These are phyloP conservation scores for Laticauda laticaudata DNA, from an alignment of 2,113 vertebrate genomes.

Conservation along the genomic window DNA sequence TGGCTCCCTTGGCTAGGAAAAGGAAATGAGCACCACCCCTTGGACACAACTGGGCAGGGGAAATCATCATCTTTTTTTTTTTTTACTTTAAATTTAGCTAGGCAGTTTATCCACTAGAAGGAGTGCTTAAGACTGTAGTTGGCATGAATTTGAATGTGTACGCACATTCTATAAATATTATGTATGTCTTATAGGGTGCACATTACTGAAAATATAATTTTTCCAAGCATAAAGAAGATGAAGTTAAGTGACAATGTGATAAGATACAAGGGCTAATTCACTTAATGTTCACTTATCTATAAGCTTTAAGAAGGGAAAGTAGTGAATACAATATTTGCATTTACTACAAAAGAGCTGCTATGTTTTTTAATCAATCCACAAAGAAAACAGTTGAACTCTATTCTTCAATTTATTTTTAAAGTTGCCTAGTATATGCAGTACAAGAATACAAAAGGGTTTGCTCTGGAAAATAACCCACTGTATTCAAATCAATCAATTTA, in stretches of 20 bases:
- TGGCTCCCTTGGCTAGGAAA: neutral
- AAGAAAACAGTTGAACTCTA: slow-evolving; percentile 1
- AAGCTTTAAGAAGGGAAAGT: neutral
- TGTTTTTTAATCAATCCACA: neutral
- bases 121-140: neutral
- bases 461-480: neutral
- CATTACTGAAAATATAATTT: neutral
- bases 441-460: neutral
- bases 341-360: neutral
- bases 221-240: neutral
- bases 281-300: neutral
- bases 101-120: neutral
- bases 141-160: neutral
- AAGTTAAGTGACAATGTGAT: neutral
- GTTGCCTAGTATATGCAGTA: slow-evolving; percentile 1
- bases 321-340: neutral
- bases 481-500: neutral
- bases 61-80: neutral
- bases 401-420: neutral
- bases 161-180: neutral
- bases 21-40: neutral
- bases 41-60: neutral
- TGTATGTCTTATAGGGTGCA: neutral
- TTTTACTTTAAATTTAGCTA: neutral
- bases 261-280: neutral